Base-by-base conservation (phyloP, 2,888 invertebrate genomes). In the Oxystoma pomonae region DNA sequence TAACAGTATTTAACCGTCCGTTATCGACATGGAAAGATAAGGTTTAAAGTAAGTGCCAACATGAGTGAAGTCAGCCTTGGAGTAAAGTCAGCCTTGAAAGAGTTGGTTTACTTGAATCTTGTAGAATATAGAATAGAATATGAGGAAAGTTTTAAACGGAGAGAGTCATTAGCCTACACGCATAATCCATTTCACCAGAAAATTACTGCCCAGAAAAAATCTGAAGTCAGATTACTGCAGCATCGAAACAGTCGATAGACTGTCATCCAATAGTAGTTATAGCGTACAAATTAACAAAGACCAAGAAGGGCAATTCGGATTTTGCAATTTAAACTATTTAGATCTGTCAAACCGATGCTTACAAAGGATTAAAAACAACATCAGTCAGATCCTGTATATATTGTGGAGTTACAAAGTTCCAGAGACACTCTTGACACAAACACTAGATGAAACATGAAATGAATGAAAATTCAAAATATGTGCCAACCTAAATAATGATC, bases 11-110 rank as follows among this genome's bases (percentile, higher is more conserved):
- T 72, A 88, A 89, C 74, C 83, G 89, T 71, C 92, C 92, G 9
- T 84, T 92, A 50, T 90, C 91, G 12, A 84, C 92, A 74, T 92
- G 92, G 92, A 88, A 88, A n/a, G n/a, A n/a, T n/a, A n/a, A 35
- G 12, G 35, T 35, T 12, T 12, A 12, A 35, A 7, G 12, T 7
- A 35, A 12, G 35, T 7, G 7, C 67, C 63, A 52, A 66, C 67
- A 9, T 51, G 62, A 1, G 65, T 69, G 53, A 67, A 70, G 49
- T 64, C 55, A 50, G 63, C 7, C n/a, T n/a, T n/a, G 5, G 3
- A 9, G n/a, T n/a, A n/a, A n/a, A n/a, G n/a, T n/a, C n/a, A n/a
- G n/a, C n/a, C n/a, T 2, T 12, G 58, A 5, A 18, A 16, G 17
- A 16, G 5, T 19, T 50, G 50, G 12, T 50, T n/a, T 50, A 50